Base-by-base conservation (phyloP, 2,888 invertebrate species). In the Oxyteleia sp. region DNA sequence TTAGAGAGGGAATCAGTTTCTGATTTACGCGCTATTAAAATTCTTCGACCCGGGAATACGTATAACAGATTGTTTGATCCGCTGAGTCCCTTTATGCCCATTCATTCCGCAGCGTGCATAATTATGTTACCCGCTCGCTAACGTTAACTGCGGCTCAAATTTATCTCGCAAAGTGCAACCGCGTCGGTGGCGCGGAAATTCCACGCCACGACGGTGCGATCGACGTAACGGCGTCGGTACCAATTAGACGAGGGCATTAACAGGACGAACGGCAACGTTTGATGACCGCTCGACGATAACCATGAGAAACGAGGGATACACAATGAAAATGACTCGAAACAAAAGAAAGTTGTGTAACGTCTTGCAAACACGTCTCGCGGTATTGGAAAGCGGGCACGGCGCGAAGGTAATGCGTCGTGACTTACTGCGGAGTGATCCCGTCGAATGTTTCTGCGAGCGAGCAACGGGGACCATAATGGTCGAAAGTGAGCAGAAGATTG, bases 21-120 rank as follows among this genome's bases (percentile, higher is more conserved):
- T 90, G 91, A 91, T 91, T 91, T 90, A 91, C 89, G 85, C 81
- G 64, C 76, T 87, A 68, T 84, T 88, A 86, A 88, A 88, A 87
- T 84, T 78, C 80, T 72, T 80, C 82, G 79, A 85, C 74, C 61
- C 82, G n/a, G n/a, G n/a, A n/a, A n/a, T n/a, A n/a, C 11, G 0
- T 35, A 3, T 10, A 35, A 47, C 59, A 61, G 29, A 23, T 16
- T 32, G 35, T 61, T 10, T 13, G 7, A 20, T 18, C 18, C 18
- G 8, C 47, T 47, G 7, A 15, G 8, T 20, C 20, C 8, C 15
- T 47, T 47, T 47, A 11, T 20, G 18, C 18, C 18, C n/a, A 26
- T 23, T 51, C 51, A 0, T 51, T 13, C n/a, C 26, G 26, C 13
- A 11, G 11, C 51, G 26, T 13, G 11, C 29, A 13, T 26, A 26